Evolutionary conservation across 2,888 invertebrate genomes (phyloP).

Genomic region (Mactromeris polynyma): DNA sequence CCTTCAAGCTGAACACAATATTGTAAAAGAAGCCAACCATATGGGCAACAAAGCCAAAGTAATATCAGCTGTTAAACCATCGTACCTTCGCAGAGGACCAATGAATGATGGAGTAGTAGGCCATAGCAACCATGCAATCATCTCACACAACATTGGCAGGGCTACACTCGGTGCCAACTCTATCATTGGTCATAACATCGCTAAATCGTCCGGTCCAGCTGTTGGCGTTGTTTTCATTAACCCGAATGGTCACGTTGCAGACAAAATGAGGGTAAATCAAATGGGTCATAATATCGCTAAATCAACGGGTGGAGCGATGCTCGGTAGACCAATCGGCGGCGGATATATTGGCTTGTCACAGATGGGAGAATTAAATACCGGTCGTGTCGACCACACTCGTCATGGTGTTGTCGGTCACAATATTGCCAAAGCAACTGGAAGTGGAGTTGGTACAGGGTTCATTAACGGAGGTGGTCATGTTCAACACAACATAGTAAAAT

Average conservation of each 20-base stretch:
- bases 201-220: constrained; percentile 15
- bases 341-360: not conserved
- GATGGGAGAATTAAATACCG: not conserved
- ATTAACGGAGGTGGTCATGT: not conserved
- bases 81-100: not conserved
- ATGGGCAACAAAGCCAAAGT: constrained; percentile 12
- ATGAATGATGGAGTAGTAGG: constrained; percentile 24
- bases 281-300: constrained; percentile 41
- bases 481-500: not conserved
- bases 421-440: constrained; percentile 23
- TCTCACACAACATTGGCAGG: constrained; percentile 33
- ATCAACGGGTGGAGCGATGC: not conserved
- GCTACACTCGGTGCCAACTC: constrained; percentile 26
- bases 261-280: not conserved
- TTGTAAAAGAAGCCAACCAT: constrained; percentile 41
- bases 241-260: constrained; percentile 3
- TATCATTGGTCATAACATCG: constrained; percentile 27
- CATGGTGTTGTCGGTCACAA: too few species aligned
- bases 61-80: not conserved
- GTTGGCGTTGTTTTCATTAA: constrained; percentile 26
- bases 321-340: not conserved
- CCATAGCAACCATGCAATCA: not conserved
- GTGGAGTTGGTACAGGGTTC: not conserved
- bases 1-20: constrained; percentile 33
- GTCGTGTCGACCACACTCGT: not conserved